Evolutionary conservation across 2,888 invertebrate genomes (phyloP).

Genomic region (Charanyca ferruginea): DNA sequence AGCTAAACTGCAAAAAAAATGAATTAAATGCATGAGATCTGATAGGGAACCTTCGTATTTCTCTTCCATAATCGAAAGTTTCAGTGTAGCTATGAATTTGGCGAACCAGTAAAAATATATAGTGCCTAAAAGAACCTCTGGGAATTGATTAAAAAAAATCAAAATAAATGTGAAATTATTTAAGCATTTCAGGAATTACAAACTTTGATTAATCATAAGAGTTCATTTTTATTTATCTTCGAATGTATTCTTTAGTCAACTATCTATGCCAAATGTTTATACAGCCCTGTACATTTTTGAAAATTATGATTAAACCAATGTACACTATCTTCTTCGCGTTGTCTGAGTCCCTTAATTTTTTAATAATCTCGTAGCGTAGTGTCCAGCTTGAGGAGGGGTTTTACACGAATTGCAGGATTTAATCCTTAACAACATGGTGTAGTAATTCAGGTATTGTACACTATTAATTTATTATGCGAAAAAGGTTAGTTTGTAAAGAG

Average conservation of each 20-base stretch:
- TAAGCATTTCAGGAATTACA: constrained; percentile 82
- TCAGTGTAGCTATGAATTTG: constrained; percentile 72
- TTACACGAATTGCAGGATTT: neutral
- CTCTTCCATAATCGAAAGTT: constrained; percentile 60
- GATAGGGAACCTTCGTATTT: constrained; percentile 60
- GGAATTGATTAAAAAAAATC: constrained; percentile 67
- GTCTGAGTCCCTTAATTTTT: constrained; percentile 61
- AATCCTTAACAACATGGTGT: neutral
- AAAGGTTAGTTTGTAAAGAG: no score
- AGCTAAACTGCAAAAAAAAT: constrained; percentile 63
- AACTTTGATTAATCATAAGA: constrained; percentile 79
- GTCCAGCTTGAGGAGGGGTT: neutral
- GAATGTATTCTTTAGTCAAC: constrained; percentile 79
- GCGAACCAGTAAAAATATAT: constrained; percentile 72
- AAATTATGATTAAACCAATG: constrained; percentile 81
- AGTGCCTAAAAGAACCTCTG: constrained; percentile 89
- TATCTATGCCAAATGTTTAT: constrained; percentile 88
- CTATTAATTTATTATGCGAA: no score
- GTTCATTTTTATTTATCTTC: constrained; percentile 82
- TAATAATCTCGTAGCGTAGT: constrained; percentile 23
- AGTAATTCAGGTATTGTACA: neutral
- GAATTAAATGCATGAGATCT: constrained; percentile 66
- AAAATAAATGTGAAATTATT: constrained; percentile 77
- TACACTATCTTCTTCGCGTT: constrained; percentile 71
- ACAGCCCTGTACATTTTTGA: constrained; percentile 79